Evolutionary conservation across 2,113 vertebrate genomes (phyloP).

Genomic region (Lathamus discolor): DNA sequence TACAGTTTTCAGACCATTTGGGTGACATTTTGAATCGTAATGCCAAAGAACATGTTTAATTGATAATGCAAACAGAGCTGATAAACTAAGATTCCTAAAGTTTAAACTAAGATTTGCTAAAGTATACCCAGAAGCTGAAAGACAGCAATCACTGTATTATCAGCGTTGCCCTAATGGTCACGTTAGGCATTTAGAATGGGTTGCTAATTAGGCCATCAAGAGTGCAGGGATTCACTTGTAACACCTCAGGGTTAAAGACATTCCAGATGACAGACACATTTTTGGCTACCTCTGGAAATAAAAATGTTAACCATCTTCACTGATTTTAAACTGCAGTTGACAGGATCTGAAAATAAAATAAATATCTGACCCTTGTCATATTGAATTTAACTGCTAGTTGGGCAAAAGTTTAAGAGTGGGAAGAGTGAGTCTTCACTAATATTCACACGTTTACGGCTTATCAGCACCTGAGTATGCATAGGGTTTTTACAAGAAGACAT

Average conservation of each 20-base stretch:
- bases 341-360: not conserved
- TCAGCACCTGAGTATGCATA: not conserved
- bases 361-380: not conserved
- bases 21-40: not conserved
- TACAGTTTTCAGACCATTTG: not conserved
- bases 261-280: not conserved
- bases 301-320: not conserved
- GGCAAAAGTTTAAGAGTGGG: not conserved
- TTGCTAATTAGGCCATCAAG: not conserved
- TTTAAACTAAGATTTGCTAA: not conserved
- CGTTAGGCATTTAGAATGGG: not conserved
- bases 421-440: not conserved
- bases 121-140: not conserved
- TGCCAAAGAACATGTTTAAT: not conserved
- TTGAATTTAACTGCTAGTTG: not conserved
- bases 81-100: not conserved
- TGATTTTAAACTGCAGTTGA: conserved; percentile 1
- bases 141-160: not conserved
- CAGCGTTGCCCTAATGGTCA: not conserved
- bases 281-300: not conserved
- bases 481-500: not conserved
- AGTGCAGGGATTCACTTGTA: not conserved
- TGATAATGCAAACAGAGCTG: not conserved
- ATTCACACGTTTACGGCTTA: not conserved
- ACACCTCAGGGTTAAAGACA: not conserved